Percentiles rank a stretch among this genome's conserved stretches.
Conservation (phyloP, 2,888 invertebrate species). For the Selenia dentaria region DNA sequence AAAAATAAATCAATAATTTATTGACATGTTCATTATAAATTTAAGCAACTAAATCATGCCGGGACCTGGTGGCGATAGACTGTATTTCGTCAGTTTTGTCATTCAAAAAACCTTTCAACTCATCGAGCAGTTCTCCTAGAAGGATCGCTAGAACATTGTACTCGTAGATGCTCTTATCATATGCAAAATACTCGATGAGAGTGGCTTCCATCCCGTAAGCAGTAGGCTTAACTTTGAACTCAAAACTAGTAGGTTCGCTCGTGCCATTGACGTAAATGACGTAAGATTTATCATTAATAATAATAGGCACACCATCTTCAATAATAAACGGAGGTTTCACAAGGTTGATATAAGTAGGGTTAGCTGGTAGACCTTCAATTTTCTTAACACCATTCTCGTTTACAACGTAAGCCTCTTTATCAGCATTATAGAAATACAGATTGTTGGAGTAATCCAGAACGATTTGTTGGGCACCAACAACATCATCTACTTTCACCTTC, state of each 20-base stretch:
- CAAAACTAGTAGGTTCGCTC: slow-evolving; percentile 37
- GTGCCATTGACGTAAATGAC: slow-evolving; percentile 52
- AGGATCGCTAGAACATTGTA: slow-evolving; percentile 51
- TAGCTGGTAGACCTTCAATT: slow-evolving; percentile 53
- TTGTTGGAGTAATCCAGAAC: slow-evolving; percentile 58
- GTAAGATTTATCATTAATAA: slow-evolving; percentile 50
- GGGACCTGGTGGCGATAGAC: slow-evolving; percentile 44
- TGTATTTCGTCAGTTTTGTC: slow-evolving; percentile 44
- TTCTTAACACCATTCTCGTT: slow-evolving; percentile 44
- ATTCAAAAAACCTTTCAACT: slow-evolving; percentile 42
- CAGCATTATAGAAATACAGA: slow-evolving; percentile 52
- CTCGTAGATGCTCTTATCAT: slow-evolving; percentile 65
- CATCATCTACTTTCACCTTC: slow-evolving; percentile 48
- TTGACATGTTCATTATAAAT: neutral
- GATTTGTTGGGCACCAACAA: slow-evolving; percentile 55
- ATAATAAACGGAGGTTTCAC: slow-evolving; percentile 54
- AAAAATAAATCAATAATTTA: no score
- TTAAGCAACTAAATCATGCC: slow-evolving; percentile 32
- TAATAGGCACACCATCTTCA: slow-evolving; percentile 45
- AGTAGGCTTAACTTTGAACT: slow-evolving; percentile 47
- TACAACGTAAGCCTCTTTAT: slow-evolving; percentile 50
- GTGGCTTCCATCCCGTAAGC: slow-evolving; percentile 58
- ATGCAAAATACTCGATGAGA: slow-evolving; percentile 56
- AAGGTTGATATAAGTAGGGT: slow-evolving; percentile 42
- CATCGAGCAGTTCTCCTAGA: slow-evolving; percentile 31